A percentile compares a stretch with the other conserved stretches of the same genome.
Evolutionary conservation across 2,113 vertebrate species (phyloP).

Genomic region (Mesocricetus auratus): DNA sequence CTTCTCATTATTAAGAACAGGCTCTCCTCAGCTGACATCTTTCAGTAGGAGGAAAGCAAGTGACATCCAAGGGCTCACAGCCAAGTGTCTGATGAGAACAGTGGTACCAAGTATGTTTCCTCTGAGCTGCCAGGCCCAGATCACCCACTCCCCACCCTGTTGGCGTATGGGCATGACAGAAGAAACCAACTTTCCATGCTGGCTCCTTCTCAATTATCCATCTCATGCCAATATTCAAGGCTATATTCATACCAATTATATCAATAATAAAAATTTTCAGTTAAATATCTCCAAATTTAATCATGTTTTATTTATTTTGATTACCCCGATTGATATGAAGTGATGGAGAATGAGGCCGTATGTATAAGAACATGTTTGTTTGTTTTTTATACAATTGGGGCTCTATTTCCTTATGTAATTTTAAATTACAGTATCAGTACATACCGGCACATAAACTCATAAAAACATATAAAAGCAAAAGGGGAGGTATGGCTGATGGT

Average conservation of each 20-base stretch:
- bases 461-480: background rate
- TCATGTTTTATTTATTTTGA: slow-evolving; percentile 25
- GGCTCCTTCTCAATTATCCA: slow-evolving; percentile 37
- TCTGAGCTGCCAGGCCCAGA: slow-evolving; percentile 71
- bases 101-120: slow-evolving; percentile 64
- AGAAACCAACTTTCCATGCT: slow-evolving; percentile 73
- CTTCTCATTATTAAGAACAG: slow-evolving; percentile 62
- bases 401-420: slow-evolving; percentile 18
- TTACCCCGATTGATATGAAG: background rate
- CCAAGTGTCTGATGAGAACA: slow-evolving; percentile 83
- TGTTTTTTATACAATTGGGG: background rate
- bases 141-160: slow-evolving; percentile 75
- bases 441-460: background rate
- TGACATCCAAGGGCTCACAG: slow-evolving; percentile 76
- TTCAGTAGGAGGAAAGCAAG: slow-evolving; percentile 76
- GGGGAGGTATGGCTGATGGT: background rate
- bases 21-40: slow-evolving; percentile 73
- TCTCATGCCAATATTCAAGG: slow-evolving; percentile 51
- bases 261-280: background rate
- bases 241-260: background rate
- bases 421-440: slow-evolving; percentile 26
- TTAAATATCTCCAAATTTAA: background rate
- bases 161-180: slow-evolving; percentile 66
- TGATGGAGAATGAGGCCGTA: background rate
- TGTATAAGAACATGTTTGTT: background rate